Percentiles rank a stretch among this genome's conserved stretches.
These are phyloP conservation scores for Heliothis subflexa DNA, from an alignment of 1,140 invertebrate genomes.

Conservation along the genomic window DNA sequence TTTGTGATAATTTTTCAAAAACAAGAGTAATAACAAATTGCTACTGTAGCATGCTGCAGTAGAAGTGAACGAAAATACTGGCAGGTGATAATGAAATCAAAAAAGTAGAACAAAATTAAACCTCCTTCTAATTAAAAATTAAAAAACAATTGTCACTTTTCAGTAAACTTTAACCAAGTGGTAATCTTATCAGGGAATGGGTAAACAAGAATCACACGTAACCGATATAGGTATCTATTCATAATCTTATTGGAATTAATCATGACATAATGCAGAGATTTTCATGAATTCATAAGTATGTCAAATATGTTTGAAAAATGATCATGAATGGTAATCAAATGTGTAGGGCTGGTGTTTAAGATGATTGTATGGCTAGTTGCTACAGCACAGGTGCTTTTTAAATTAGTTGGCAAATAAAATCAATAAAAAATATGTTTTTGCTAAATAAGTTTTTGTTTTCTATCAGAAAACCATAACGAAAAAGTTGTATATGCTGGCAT, in stretches of 20 bases:
- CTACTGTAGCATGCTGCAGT: no score
- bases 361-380: no score
- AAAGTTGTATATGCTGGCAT: neutral
- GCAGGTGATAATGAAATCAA: no score
- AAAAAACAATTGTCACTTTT: neutral
- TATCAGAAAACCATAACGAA: neutral
- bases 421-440: neutral
- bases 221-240: neutral
- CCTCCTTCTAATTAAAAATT: no score
- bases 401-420: neutral
- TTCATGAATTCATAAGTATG: neutral
- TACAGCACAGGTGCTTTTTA: neutral
- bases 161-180: neutral
- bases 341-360: no score
- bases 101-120: no score
- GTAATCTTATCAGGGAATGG: slow-evolving; percentile 15
- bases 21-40: no score
- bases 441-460: slow-evolving; percentile 1
- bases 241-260: slow-evolving; percentile 1
- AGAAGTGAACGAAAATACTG: no score
- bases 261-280: slow-evolving; percentile 15
- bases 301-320: neutral
- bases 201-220: neutral
- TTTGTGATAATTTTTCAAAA: no score
- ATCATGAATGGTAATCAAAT: neutral